Conservation (phyloP, 1,140 invertebrate genomes). For the Solenopsis invicta region DNA sequence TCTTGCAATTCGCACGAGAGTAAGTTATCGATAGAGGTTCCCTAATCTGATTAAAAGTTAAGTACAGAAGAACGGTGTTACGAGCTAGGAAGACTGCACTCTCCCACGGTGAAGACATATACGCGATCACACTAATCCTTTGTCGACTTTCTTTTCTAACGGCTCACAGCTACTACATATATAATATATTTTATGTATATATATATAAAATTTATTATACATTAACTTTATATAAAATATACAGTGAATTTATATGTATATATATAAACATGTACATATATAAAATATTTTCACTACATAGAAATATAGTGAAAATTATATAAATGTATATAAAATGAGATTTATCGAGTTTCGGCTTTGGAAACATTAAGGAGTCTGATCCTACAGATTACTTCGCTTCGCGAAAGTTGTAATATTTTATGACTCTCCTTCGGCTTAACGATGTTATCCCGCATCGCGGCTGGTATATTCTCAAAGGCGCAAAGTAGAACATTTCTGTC, state of each 20-base stretch:
- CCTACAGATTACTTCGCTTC: background rate
- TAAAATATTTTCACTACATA: too few relatives aligned
- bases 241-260: too few relatives aligned
- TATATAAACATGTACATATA: too few relatives aligned
- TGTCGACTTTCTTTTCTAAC: background rate
- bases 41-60: slow-evolving; percentile 56
- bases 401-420: slow-evolving; percentile 33
- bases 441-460: background rate
- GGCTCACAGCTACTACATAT: background rate
- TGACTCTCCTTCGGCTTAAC: slow-evolving; percentile 10
- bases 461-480: slow-evolving; percentile 10
- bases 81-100: slow-evolving; percentile 15
- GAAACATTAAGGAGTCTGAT: slow-evolving; percentile 25
- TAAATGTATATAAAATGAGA: background rate
- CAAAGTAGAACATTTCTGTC: slow-evolving; percentile 1
- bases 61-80: slow-evolving; percentile 22
- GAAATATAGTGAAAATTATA: background rate
- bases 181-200: background rate
- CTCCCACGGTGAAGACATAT: slow-evolving; percentile 4
- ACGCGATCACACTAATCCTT: slow-evolving; percentile 36
- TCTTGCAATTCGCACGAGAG: slow-evolving; percentile 20
- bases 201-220: background rate
- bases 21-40: slow-evolving; percentile 44
- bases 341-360: slow-evolving; percentile 27
- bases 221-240: background rate